Conservation (phyloP, 2,888 invertebrate species). For the Gasteruption jaculator region DNA sequence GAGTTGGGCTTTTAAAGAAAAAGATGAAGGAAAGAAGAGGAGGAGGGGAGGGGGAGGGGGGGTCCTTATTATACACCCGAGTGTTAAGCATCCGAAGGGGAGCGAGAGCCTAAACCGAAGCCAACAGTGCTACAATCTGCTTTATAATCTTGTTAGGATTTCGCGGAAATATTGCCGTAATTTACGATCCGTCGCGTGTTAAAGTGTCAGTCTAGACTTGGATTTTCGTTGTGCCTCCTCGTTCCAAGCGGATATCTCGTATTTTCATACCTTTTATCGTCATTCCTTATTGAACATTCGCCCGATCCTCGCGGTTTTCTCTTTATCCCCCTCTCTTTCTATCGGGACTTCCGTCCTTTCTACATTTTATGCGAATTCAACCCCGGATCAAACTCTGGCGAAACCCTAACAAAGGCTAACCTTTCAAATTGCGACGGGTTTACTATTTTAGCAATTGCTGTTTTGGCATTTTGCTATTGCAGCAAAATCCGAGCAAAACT, state of each 20-base stretch:
- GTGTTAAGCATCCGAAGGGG: too few species aligned
- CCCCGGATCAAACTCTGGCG: too few species aligned
- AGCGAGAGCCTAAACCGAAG: constrained; percentile 11
- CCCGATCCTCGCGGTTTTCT: too few species aligned
- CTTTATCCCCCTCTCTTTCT: constrained; percentile 3
- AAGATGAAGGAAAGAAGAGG: constrained; percentile 1
- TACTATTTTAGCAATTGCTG: too few species aligned
- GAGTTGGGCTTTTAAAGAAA: constrained; percentile 2
- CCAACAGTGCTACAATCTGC: constrained; percentile 40
- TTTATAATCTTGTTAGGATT: constrained; percentile 52
- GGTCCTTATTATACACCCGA: too few species aligned
- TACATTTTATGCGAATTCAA: too few species aligned
- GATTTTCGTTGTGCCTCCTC: neutral
- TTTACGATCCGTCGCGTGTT: constrained; percentile 47
- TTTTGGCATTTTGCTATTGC: too few species aligned
- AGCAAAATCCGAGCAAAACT: too few species aligned
- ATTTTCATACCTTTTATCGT: too few species aligned
- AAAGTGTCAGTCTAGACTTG: constrained; percentile 19
- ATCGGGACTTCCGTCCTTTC: neutral
- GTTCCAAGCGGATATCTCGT: constrained; percentile 17
- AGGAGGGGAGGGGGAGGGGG: constrained; percentile 11
- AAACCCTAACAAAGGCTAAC: too few species aligned
- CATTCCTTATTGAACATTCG: too few species aligned
- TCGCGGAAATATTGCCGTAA: constrained; percentile 51
- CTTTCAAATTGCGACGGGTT: too few species aligned